Evolutionary conservation across 1,140 invertebrate species (phyloP).

Genomic region (Chlorops oryzae): DNA sequence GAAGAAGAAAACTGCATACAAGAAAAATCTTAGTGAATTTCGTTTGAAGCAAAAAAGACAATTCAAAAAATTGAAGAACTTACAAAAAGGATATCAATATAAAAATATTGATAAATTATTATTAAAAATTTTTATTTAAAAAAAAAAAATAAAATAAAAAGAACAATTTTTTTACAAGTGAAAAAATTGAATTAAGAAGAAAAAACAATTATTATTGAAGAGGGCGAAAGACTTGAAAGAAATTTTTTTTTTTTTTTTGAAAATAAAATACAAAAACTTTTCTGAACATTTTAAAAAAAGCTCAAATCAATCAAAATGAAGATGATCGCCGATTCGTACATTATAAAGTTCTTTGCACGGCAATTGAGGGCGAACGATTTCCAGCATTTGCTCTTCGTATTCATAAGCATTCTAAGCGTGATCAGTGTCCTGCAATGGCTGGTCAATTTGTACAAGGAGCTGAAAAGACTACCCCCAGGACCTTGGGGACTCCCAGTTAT

Average conservation of each 20-base stretch:
- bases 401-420: slow-evolving; percentile 51
- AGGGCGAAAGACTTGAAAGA: slow-evolving; percentile 13
- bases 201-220: slow-evolving; percentile 25
- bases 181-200: no score
- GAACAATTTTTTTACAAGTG: slow-evolving; percentile 6
- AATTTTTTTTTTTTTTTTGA: no score
- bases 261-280: background rate
- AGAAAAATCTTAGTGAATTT: no score
- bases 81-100: background rate
- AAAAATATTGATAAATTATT: background rate
- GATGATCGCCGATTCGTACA: slow-evolving; percentile 38
- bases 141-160: slow-evolving; percentile 8
- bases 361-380: slow-evolving; percentile 29
- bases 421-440: slow-evolving; percentile 52
- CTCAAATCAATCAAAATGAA: slow-evolving; percentile 12
- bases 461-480: slow-evolving; percentile 67
- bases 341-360: slow-evolving; percentile 39
- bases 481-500: slow-evolving; percentile 77
- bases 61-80: background rate
- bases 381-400: slow-evolving; percentile 50
- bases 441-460: slow-evolving; percentile 49
- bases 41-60: no score
- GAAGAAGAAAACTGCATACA: no score
- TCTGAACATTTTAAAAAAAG: slow-evolving; percentile 2
- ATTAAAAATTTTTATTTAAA: slow-evolving; percentile 5